Conservation (phyloP, 2,113 vertebrate genomes). For the Bothrops jararaca region DNA sequence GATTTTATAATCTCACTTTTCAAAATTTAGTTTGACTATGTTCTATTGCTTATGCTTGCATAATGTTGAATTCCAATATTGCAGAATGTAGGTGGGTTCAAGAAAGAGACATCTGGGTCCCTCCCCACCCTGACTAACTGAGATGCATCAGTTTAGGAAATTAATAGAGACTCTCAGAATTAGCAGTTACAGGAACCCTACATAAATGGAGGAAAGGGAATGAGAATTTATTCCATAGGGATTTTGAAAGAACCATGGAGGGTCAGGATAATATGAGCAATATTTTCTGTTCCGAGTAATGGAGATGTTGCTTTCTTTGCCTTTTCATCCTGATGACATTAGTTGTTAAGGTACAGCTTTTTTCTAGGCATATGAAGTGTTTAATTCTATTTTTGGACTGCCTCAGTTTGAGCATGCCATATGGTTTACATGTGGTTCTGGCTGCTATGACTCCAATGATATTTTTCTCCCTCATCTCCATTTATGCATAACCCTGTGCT, state of each 20-base stretch:
- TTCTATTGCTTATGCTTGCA: too few species aligned
- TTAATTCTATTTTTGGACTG: constrained; percentile 5
- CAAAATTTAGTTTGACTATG: too few species aligned
- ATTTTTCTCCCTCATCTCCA: constrained; percentile 18
- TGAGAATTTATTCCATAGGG: not conserved
- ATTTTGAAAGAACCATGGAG: constrained; percentile 14
- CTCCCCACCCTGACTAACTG: not conserved
- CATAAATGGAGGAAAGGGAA: not conserved
- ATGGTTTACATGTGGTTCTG: constrained; percentile 27
- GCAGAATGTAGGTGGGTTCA: not conserved
- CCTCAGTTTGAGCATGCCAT: constrained; percentile 3
- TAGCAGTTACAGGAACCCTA: not conserved
- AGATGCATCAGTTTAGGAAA: not conserved
- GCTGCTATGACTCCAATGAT: not conserved
- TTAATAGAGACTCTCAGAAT: not conserved
- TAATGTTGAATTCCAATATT: too few species aligned
- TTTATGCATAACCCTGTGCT: constrained; percentile 23
- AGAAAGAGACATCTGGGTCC: not conserved
- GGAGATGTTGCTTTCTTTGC: not conserved
- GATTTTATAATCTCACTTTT: too few species aligned
- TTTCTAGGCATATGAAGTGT: not conserved
- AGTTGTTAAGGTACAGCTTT: not conserved
- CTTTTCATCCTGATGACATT: not conserved
- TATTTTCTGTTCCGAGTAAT: not conserved
- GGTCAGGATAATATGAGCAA: not conserved